These are phyloP conservation scores for Xiphydria camelus DNA, from an alignment of 2,888 invertebrate genomes.

Conservation along the genomic window DNA sequence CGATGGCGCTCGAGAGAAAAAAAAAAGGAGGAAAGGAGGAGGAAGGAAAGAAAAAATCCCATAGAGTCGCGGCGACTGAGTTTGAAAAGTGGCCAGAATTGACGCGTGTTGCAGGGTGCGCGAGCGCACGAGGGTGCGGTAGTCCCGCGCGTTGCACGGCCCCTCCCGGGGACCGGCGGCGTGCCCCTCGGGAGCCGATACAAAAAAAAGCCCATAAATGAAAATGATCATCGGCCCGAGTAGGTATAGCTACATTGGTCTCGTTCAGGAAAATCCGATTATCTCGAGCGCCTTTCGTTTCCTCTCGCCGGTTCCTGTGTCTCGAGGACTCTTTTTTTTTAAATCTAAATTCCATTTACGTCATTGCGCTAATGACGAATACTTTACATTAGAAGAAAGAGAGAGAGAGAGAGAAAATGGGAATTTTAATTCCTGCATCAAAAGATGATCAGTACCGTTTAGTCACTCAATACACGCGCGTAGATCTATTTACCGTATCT, in stretches of 20 bases:
- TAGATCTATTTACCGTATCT: no score
- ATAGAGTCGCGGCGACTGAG: conserved; percentile 29
- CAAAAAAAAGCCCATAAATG: conserved; percentile 34
- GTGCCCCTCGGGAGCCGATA: conserved; percentile 25
- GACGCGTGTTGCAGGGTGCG: conserved; percentile 39
- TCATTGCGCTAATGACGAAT: no score
- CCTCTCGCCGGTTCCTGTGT: no score
- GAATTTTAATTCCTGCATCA: no score
- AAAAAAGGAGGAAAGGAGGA: conserved; percentile 21
- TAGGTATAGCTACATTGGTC: conserved; percentile 26
- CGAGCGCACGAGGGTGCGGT: conserved; percentile 17
- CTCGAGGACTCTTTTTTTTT: no score
- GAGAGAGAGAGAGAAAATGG: no score
- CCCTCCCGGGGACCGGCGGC: conserved; percentile 26
- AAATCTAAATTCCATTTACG: no score
- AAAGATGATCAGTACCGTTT: no score
- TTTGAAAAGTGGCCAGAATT: conserved; percentile 54
- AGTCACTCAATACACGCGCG: no score
- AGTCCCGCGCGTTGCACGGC: conserved; percentile 18
- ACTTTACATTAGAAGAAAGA: no score
- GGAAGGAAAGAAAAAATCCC: conserved; percentile 17
- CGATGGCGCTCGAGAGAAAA: conserved; percentile 1
- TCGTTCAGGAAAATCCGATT: conserved; percentile 37
- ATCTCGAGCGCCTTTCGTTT: conserved; percentile 15
- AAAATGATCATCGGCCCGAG: conserved; percentile 33